Conservation (phyloP, 2,113 vertebrate genomes). For the Neotoma lepida region DNA sequence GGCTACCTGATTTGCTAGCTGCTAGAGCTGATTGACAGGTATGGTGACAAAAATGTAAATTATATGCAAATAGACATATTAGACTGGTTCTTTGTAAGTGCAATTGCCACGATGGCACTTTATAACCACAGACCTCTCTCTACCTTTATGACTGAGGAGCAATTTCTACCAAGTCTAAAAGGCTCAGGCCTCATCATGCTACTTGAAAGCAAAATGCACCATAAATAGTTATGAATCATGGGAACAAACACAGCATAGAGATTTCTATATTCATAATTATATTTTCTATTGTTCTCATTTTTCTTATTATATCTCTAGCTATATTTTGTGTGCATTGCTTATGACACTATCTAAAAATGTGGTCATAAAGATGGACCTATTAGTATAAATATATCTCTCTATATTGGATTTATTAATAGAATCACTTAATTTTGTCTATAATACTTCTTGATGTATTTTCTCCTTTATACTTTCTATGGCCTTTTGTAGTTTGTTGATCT, state of each 20-base stretch:
- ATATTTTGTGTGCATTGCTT: neutral
- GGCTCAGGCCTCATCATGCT: neutral
- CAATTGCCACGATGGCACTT: conserved; percentile 68
- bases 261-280: conserved; percentile 25
- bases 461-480: neutral
- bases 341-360: neutral
- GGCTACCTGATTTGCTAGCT: conserved; percentile 77
- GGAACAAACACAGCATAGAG: neutral
- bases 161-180: conserved; percentile 56
- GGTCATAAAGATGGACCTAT: neutral
- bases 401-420: neutral
- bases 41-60: conserved; percentile 79
- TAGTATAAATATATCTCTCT: neutral
- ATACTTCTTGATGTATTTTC: neutral
- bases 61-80: conserved; percentile 79
- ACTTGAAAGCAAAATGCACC: neutral
- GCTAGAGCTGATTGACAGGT: conserved; percentile 80
- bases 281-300: neutral
- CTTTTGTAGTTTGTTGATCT: conserved; percentile 24
- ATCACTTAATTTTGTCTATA: neutral
- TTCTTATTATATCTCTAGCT: neutral
- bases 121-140: conserved; percentile 62
- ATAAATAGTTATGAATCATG: conserved; percentile 20
- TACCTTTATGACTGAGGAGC: conserved; percentile 48
- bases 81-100: conserved; percentile 77